Conservation (phyloP, 37 sponge, comb jelly and placozoan genomes). For the Agelas oroides region DNA sequence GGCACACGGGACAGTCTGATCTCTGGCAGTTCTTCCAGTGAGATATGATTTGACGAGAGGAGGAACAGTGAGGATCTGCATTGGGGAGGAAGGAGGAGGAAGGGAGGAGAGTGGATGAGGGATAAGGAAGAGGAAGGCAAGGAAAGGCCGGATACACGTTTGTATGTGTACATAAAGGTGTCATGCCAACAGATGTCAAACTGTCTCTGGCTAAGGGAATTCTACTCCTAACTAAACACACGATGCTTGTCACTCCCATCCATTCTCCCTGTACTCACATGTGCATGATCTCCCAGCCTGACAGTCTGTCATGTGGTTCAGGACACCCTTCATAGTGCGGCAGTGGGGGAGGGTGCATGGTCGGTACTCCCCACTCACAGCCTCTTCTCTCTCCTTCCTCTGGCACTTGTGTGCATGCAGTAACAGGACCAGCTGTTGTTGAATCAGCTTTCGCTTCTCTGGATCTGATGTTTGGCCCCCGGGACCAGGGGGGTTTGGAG, state of each 20-base stretch:
- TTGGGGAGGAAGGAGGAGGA: too few relatives aligned
- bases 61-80: slow-evolving; percentile 94
- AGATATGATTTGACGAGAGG: slow-evolving; percentile 95
- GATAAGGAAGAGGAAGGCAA: not conserved
- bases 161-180: too few relatives aligned
- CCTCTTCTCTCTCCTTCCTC: slow-evolving; percentile 79
- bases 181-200: too few relatives aligned
- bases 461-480: slow-evolving; percentile 65
- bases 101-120: too few relatives aligned
- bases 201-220: too few relatives aligned
- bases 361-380: slow-evolving; percentile 58
- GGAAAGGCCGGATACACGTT: not conserved
- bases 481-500: not conserved
- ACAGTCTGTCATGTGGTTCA: slow-evolving; percentile 96
- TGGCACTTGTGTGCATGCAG: slow-evolving; percentile 99
- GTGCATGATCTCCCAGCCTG: slow-evolving; percentile 78
- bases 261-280: too few relatives aligned
- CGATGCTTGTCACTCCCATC: too few relatives aligned
- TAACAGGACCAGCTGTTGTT: slow-evolving; percentile 96
- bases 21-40: slow-evolving; percentile 96
- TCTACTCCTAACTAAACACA: too few relatives aligned
- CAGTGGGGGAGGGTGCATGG: slow-evolving; percentile 92
- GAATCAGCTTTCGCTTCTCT: slow-evolving; percentile 92
- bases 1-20: slow-evolving; percentile 93
- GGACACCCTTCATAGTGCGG: slow-evolving; percentile 94